These are phyloP conservation scores for Pygocentrus nattereri DNA, from an alignment of 2,797 vertebrate genomes.

Conservation along the genomic window DNA sequence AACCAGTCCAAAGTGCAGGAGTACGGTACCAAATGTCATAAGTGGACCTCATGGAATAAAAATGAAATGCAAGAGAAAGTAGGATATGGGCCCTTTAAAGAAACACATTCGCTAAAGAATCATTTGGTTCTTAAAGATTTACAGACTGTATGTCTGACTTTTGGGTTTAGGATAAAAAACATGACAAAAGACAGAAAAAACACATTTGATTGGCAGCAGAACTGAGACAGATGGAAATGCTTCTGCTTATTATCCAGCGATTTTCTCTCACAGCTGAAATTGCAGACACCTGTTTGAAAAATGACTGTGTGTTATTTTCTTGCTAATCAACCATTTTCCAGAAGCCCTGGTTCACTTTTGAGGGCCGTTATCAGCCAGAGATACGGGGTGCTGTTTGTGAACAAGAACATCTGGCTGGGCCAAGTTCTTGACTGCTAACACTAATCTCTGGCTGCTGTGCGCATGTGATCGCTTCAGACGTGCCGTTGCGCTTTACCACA, in stretches of 20 bases:
- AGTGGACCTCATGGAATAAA: too few species aligned
- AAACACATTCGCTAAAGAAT: too few species aligned
- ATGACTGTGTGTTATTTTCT: neutral
- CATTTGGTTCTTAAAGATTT: too few species aligned
- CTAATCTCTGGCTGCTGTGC: slow-evolving; percentile 3
- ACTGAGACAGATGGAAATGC: neutral
- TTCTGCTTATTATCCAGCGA: neutral
- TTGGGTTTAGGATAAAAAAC: neutral
- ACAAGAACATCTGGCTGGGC: slow-evolving; percentile 1
- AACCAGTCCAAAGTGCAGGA: too few species aligned
- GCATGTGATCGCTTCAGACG: neutral
- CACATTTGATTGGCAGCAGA: neutral
- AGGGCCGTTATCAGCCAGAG: slow-evolving; percentile 26
- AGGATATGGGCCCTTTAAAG: too few species aligned
- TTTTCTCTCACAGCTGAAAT: neutral
- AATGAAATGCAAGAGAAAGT: too few species aligned
- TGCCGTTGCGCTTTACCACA: neutral
- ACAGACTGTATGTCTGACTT: too few species aligned
- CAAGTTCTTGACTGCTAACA: slow-evolving; percentile 36
- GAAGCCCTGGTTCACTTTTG: neutral
- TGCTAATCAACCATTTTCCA: neutral
- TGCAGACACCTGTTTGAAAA: slow-evolving; percentile 13
- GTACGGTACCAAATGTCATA: too few species aligned
- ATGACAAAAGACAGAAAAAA: neutral
- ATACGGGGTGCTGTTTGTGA: neutral